A percentile compares a stretch with the other conserved stretches of the same genome.
These are phyloP conservation scores for Copidosoma floridanum DNA, from an alignment of 1,140 invertebrate genomes.

Conservation along the genomic window DNA sequence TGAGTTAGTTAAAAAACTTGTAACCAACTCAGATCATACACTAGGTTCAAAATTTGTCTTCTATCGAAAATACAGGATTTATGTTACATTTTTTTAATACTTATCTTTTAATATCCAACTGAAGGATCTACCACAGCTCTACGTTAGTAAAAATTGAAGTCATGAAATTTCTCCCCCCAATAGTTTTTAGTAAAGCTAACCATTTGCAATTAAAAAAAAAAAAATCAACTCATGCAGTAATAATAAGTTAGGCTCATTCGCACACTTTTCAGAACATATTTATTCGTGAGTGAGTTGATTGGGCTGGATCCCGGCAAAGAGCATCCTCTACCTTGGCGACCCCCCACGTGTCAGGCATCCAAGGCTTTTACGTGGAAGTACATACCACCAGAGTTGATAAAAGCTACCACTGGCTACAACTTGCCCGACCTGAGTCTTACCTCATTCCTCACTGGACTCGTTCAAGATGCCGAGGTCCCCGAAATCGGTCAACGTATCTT, in stretches of 20 bases:
- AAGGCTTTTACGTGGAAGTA: slow-evolving; percentile 50
- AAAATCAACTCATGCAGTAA: background rate
- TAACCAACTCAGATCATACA: too few species aligned
- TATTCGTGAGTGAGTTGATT: slow-evolving; percentile 61
- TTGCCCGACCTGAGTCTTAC: slow-evolving; percentile 34
- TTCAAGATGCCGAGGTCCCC: slow-evolving; percentile 58
- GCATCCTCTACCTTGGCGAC: slow-evolving; percentile 74
- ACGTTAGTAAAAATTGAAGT: too few species aligned
- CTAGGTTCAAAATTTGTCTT: too few species aligned
- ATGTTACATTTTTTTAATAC: too few species aligned
- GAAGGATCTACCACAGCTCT: too few species aligned
- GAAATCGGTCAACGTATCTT: slow-evolving; percentile 77
- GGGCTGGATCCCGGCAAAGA: slow-evolving; percentile 61
- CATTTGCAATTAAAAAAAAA: background rate
- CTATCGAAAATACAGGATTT: too few species aligned
- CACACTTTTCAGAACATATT: slow-evolving; percentile 51
- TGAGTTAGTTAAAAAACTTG: too few species aligned
- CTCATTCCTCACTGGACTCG: slow-evolving; percentile 32
- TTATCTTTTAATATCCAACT: too few species aligned
- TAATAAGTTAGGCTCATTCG: too few species aligned
- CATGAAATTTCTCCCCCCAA: too few species aligned
- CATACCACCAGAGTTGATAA: slow-evolving; percentile 41
- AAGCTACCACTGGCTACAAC: slow-evolving; percentile 26
- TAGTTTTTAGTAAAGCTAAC: too few species aligned
- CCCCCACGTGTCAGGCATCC: slow-evolving; percentile 64